phyloP scores from a whole-genome alignment of 2,797 vertebrate species.

The Acestrorhynchus altus region DNA sequence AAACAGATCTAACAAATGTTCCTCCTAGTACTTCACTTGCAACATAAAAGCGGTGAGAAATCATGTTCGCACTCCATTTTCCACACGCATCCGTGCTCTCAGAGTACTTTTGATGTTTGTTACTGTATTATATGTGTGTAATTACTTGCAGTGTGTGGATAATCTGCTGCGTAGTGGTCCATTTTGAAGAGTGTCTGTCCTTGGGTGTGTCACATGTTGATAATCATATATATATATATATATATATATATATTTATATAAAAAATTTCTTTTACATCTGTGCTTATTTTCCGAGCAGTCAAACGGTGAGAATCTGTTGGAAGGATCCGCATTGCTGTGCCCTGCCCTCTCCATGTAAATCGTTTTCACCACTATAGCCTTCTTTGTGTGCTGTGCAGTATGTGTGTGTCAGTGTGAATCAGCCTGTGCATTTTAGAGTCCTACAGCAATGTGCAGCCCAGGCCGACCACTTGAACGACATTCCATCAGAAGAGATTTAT shows the following conservation, averaged over 20 bases:
- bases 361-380: not conserved
- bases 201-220: not conserved
- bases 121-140: not conserved
- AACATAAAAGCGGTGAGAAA: constrained; percentile 10
- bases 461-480: constrained; percentile 72
- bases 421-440: constrained; percentile 69
- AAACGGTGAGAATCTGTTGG: not conserved
- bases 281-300: not conserved
- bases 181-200: not conserved
- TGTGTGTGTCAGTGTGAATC: constrained; percentile 35
- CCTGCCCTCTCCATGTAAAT: not conserved
- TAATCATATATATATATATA: too few relatives aligned
- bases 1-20: constrained; percentile 33
- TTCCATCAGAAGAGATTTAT: constrained; percentile 84
- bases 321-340: not conserved
- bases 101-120: not conserved
- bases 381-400: constrained; percentile 28
- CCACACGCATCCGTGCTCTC: not conserved
- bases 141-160: constrained; percentile 6
- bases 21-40: constrained; percentile 3
- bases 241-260: not conserved
- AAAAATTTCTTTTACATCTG: not conserved
- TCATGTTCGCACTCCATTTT: not conserved
- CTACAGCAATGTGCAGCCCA: constrained; percentile 75
- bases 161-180: not conserved